phyloP scores from a whole-genome alignment of 2,797 vertebrate species.

The Nasua narica region DNA sequence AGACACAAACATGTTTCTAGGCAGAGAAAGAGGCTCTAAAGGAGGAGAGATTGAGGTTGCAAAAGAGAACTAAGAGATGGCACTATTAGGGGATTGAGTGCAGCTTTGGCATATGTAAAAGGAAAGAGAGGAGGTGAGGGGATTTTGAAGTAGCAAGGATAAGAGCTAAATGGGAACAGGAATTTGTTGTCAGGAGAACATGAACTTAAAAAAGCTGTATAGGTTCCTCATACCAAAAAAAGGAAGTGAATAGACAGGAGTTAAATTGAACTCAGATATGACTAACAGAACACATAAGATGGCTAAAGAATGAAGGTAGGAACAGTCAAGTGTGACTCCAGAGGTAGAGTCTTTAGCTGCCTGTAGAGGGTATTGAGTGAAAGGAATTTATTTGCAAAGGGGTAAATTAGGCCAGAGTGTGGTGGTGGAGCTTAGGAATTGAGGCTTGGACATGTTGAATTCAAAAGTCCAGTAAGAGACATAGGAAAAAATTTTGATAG shows the following conservation, averaged over 20 bases:
- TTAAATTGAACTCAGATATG: neutral
- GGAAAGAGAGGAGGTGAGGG: neutral
- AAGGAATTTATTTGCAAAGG: neutral
- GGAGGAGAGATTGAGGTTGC: neutral
- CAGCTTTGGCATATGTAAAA: neutral
- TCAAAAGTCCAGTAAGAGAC: neutral
- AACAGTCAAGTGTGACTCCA: neutral
- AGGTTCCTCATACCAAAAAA: neutral
- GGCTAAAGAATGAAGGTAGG: neutral
- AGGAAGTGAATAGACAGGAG: neutral
- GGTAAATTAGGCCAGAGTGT: neutral
- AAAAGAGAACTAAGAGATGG: neutral
- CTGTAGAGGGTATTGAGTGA: neutral
- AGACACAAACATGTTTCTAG: neutral
- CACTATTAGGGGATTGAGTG: neutral
- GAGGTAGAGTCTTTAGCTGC: neutral
- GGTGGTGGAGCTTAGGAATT: neutral
- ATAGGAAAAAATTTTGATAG: neutral
- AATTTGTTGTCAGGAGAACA: neutral
- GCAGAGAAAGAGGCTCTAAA: neutral
- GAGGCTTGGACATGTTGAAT: neutral
- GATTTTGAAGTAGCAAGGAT: neutral
- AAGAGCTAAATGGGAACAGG: neutral
- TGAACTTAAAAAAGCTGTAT: neutral
- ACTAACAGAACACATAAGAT: neutral